Conservation (phyloP, 2,797 vertebrate genomes). For the Gouania willdenowi region DNA sequence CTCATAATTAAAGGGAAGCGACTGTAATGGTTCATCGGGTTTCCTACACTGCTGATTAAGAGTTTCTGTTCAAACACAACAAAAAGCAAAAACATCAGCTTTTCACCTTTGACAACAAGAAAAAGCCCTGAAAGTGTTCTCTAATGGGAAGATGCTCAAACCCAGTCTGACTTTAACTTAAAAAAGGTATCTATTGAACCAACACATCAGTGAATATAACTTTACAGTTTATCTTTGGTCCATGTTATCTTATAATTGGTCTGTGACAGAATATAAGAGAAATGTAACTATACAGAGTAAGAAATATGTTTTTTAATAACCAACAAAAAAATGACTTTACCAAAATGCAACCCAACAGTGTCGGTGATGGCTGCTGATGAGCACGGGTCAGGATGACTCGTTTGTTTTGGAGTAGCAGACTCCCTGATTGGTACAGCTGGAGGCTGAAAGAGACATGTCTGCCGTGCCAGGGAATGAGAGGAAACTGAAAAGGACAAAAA, state of each 20-base stretch:
- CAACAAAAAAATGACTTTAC: not conserved
- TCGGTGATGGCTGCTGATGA: constrained; percentile 25
- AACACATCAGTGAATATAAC: too few species aligned
- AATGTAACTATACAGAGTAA: too few species aligned
- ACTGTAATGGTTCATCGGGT: constrained; percentile 7
- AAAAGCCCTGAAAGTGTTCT: too few species aligned
- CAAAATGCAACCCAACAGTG: constrained; percentile 50
- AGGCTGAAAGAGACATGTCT: constrained; percentile 64
- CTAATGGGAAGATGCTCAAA: too few species aligned
- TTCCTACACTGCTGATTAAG: constrained; percentile 19
- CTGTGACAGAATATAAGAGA: too few species aligned
- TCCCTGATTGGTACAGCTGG: constrained; percentile 34
- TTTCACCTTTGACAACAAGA: too few species aligned
- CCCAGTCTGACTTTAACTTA: too few species aligned
- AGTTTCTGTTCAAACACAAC: not conserved
- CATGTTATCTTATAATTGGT: too few species aligned
- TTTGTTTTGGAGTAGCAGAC: constrained; percentile 57
- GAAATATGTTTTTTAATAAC: too few species aligned
- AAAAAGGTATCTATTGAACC: too few species aligned
- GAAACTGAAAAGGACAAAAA: constrained; percentile 46
- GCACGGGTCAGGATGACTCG: constrained; percentile 12
- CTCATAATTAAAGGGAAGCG: constrained; percentile 11
- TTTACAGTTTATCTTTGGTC: too few species aligned
- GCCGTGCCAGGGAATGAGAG: constrained; percentile 64
- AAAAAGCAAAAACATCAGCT: not conserved